A percentile compares a stretch with the other conserved stretches of the same genome.
These are phyloP conservation scores for Dallia pectoralis DNA, from an alignment of 2,797 vertebrate species.

Conservation along the genomic window DNA sequence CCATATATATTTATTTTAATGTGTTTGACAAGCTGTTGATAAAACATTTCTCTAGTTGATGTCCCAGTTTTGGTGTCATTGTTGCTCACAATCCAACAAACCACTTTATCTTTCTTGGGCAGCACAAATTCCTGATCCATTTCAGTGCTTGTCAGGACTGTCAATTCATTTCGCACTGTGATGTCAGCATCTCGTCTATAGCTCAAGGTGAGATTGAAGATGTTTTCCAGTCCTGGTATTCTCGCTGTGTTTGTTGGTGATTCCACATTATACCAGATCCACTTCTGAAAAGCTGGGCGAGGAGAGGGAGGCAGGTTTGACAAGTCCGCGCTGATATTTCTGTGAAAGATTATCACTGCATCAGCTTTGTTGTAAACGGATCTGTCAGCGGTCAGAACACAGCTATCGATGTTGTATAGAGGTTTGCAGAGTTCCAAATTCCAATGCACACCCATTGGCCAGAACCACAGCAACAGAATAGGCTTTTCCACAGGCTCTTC, in stretches of 20 bases:
- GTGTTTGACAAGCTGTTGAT: slow-evolving; percentile 79
- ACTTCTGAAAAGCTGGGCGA: slow-evolving; percentile 84
- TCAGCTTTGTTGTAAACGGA: slow-evolving; percentile 78
- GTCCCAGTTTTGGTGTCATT: slow-evolving; percentile 54
- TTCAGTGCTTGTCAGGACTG: slow-evolving; percentile 55
- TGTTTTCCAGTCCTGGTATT: slow-evolving; percentile 78
- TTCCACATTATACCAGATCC: slow-evolving; percentile 89
- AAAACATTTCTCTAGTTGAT: slow-evolving; percentile 59
- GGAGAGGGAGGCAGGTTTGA: slow-evolving; percentile 77
- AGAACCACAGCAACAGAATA: too few relatives aligned
- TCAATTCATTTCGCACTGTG: slow-evolving; percentile 79
- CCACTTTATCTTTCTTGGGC: slow-evolving; percentile 80
- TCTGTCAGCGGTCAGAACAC: slow-evolving; percentile 79
- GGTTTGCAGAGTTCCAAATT: slow-evolving; percentile 76
- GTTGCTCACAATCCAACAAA: slow-evolving; percentile 90
- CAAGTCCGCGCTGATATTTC: slow-evolving; percentile 74
- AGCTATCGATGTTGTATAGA: slow-evolving; percentile 78
- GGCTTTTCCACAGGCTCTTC: too few relatives aligned
- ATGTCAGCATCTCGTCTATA: slow-evolving; percentile 86
- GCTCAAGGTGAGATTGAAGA: slow-evolving; percentile 86
- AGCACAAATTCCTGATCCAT: slow-evolving; percentile 75
- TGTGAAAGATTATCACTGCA: slow-evolving; percentile 80
- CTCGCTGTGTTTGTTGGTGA: slow-evolving; percentile 80
- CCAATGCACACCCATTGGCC: too few relatives aligned
- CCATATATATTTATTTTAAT: slow-evolving; percentile 80